Conservation (phyloP, 2,113 vertebrate species). For the Cairina moschata region DNA sequence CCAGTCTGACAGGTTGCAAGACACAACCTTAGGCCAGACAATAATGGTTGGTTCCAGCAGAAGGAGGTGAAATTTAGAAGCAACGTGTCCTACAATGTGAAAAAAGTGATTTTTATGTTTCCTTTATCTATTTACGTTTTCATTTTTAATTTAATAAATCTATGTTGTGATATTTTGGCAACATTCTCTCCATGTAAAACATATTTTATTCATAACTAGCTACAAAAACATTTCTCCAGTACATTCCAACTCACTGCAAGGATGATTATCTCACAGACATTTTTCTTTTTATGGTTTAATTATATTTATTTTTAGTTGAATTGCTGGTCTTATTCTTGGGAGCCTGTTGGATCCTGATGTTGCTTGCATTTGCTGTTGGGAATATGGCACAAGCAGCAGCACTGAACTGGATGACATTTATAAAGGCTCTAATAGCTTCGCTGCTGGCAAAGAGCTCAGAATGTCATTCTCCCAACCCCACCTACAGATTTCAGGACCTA, state of each 20-base stretch:
- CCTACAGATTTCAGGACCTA: slow-evolving; percentile 60
- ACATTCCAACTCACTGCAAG: slow-evolving; percentile 54
- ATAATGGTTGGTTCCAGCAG: background rate
- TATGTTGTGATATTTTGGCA: slow-evolving; percentile 17
- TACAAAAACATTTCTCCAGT: slow-evolving; percentile 49
- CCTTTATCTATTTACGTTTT: background rate
- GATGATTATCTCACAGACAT: slow-evolving; percentile 50
- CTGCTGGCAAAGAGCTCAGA: slow-evolving; percentile 29
- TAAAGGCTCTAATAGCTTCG: slow-evolving; percentile 17
- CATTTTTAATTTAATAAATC: background rate
- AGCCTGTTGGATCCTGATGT: slow-evolving; percentile 63
- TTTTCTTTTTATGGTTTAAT: slow-evolving; percentile 64
- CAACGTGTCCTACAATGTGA: background rate
- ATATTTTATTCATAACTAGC: slow-evolving; percentile 26
- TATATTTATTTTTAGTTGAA: slow-evolving; percentile 68
- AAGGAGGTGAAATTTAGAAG: background rate
- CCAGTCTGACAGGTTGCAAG: background rate
- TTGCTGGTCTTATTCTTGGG: slow-evolving; percentile 28
- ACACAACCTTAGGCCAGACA: background rate
- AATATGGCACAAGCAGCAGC: slow-evolving; percentile 47
- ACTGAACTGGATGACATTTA: slow-evolving; percentile 24
- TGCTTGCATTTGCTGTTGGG: slow-evolving; percentile 64
- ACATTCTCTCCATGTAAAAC: slow-evolving; percentile 19
- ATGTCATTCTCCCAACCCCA: slow-evolving; percentile 50
- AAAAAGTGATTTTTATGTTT: background rate